A percentile compares a stretch with the other conserved stretches of the same genome.
These are phyloP conservation scores for Silvanus unidentatus DNA, from an alignment of 2,888 invertebrate species.

Conservation along the genomic window DNA sequence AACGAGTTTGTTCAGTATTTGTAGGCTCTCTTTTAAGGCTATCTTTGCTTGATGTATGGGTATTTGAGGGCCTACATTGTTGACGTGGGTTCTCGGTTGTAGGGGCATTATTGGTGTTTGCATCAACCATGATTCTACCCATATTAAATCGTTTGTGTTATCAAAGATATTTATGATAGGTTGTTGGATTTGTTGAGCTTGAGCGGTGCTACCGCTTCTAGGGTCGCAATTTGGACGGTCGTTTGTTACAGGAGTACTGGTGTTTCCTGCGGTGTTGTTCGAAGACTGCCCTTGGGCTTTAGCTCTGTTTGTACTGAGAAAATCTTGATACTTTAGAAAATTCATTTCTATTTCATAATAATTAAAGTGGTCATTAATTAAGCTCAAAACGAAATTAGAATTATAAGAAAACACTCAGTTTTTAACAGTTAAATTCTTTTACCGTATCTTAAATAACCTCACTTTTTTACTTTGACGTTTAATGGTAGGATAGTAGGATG, in stretches of 20 bases:
- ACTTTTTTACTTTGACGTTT: too few relatives aligned
- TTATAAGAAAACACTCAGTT: too few relatives aligned
- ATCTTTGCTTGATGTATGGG: constrained; percentile 42
- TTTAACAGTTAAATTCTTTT: too few relatives aligned
- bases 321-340: constrained; percentile 24
- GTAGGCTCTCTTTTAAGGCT: constrained; percentile 33
- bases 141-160: constrained; percentile 39
- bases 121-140: constrained; percentile 43
- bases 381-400: too few relatives aligned
- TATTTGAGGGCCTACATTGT: constrained; percentile 19
- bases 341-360: too few relatives aligned
- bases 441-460: too few relatives aligned
- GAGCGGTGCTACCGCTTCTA: constrained; percentile 12
- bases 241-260: not conserved
- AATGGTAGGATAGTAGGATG: too few relatives aligned
- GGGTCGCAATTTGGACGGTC: constrained; percentile 3
- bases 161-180: constrained; percentile 23
- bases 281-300: not conserved
- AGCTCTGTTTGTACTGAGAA: constrained; percentile 14
- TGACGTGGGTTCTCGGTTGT: not conserved
- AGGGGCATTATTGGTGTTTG: constrained; percentile 20
- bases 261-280: not conserved
- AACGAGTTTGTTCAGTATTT: constrained; percentile 41
- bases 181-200: too few relatives aligned
- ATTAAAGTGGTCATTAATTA: too few relatives aligned